Percentiles rank a stretch among this genome's conserved stretches.
Conservation (phyloP, 2,113 vertebrate species). For the Alexandromys fortis region DNA sequence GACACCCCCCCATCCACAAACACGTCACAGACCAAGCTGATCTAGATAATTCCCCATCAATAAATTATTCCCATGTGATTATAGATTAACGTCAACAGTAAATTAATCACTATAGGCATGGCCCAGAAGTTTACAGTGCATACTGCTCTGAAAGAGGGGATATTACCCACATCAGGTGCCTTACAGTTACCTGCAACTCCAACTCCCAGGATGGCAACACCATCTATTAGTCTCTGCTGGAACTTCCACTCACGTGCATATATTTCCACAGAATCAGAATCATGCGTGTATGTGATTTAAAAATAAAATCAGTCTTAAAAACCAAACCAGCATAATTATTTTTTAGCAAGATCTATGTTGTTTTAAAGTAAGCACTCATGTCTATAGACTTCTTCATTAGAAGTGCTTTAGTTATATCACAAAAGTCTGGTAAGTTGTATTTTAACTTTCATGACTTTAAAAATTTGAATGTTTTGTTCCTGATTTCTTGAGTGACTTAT, state of each 20-base stretch:
- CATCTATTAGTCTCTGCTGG: neutral
- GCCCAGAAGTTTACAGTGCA: neutral
- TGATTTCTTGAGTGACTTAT: neutral
- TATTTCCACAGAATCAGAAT: neutral
- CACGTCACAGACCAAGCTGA: neutral
- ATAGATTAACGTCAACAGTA: neutral
- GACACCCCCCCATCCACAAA: neutral
- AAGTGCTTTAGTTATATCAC: neutral
- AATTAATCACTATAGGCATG: neutral
- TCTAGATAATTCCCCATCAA: neutral
- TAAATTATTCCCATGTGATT: neutral
- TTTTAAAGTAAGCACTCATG: neutral
- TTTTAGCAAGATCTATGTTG: neutral
- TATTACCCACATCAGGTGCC: neutral
- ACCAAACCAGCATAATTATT: neutral
- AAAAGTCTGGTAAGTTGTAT: neutral
- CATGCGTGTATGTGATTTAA: neutral
- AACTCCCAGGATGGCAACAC: neutral
- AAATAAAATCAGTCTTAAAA: neutral
- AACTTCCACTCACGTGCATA: too few relatives aligned
- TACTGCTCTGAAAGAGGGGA: neutral
- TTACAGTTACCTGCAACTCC: neutral
- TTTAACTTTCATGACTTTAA: neutral
- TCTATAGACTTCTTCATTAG: neutral
- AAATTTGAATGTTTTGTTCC: neutral